A percentile compares a stretch with the other conserved stretches of the same genome.
Conservation (phyloP, 2,113 vertebrate genomes). For the Pardalotus punctatus region DNA sequence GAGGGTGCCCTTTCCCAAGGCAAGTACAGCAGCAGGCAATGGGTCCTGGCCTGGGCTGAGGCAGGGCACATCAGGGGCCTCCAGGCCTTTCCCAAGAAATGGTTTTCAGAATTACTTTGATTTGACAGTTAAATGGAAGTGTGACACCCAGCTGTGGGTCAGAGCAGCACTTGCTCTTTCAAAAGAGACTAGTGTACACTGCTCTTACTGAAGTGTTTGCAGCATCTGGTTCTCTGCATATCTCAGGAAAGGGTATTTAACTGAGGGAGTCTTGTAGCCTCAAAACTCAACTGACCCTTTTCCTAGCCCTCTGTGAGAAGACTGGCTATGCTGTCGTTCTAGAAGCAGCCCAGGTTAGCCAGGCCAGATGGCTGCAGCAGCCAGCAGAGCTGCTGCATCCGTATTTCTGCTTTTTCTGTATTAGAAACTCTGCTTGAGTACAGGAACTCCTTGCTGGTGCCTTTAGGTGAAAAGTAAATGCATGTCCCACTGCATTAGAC, state of each 20-base stretch:
- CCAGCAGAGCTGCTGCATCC: background rate
- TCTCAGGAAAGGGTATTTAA: background rate
- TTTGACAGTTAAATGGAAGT: background rate
- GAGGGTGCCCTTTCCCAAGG: constrained; percentile 86
- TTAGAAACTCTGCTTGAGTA: background rate
- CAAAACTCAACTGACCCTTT: background rate
- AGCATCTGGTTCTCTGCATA: background rate
- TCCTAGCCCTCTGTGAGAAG: background rate
- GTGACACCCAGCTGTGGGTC: background rate
- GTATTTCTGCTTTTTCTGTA: background rate
- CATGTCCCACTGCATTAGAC: background rate
- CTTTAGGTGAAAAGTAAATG: background rate
- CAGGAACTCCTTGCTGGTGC: background rate
- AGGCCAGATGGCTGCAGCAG: background rate
- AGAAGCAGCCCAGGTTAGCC: background rate
- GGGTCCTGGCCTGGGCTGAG: background rate
- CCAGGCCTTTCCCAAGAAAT: background rate
- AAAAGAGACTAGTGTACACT: background rate
- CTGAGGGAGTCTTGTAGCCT: background rate
- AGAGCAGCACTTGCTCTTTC: background rate
- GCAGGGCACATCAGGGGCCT: background rate
- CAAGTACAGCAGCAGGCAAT: constrained; percentile 26
- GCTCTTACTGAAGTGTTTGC: background rate
- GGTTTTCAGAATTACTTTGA: background rate
- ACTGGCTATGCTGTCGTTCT: background rate